Evolutionary conservation across 1,140 invertebrate genomes (phyloP), one percentile per base, ranked within the genome.

Genomic region (Zaprionus capensis): DNA sequence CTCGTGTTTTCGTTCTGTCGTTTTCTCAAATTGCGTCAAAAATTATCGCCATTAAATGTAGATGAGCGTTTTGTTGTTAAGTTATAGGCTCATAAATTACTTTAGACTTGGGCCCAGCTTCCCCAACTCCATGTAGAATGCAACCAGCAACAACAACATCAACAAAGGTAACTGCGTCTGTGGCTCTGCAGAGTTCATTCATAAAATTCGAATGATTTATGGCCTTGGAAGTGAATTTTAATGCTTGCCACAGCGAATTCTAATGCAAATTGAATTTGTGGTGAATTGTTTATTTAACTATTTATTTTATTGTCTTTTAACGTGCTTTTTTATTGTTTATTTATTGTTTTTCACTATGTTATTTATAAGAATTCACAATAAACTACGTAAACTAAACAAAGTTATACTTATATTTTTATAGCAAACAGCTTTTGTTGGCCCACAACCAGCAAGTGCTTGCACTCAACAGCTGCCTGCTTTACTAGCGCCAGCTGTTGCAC

Each of bases 1-100:
- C 26, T 17, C 41, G 15, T 17, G 15, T 46, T 17, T n/a, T 46
- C n/a, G 6, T 46, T n/a, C 6, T 24, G 28, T n/a, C 26, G 53
- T 15, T 56, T 56, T 81, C 72, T 83, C 85, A 83, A 88, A 90
- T 88, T 88, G 84, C 84, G 84, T 88, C 84, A 88, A 76, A 88
- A 88, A 88, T 88, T 88, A 88, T 88, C 84, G 81, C 84, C 84
- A 88, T 88, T 88, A 88, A 88, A 88, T 88, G 84, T 88, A 88
- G 84, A 88, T 88, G 84, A 88, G 84, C 84, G 84, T 88, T 88
- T 88, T 90, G 84, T 88, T 88, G 81, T 84, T 84, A 88, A 88
- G 84, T 88, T 88, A 88, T 90, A 90, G 84, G 74, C 75, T 56
- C 84, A 88, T 88, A 88, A 88, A 88, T 88, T 76, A 88, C 69